phyloP scores from a whole-genome alignment of 2,888 invertebrate genomes.

The Dynastes hyllus region DNA sequence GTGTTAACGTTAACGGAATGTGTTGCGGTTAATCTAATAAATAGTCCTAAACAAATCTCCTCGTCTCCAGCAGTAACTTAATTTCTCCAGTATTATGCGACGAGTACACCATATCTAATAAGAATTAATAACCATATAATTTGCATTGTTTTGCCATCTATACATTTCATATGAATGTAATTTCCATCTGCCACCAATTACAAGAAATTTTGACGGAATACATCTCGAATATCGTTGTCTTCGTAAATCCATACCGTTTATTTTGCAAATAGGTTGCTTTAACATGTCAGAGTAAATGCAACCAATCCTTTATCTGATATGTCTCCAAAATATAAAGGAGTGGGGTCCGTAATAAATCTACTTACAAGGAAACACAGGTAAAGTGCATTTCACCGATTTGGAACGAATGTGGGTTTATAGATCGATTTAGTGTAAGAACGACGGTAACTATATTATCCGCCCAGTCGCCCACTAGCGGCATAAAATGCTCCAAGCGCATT shows the following conservation, averaged over 20 bases:
- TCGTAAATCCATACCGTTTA: not conserved
- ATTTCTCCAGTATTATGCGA: no score
- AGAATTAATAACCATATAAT: not conserved
- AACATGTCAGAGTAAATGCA: not conserved
- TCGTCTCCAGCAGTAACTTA: not conserved
- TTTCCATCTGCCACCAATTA: constrained; percentile 7
- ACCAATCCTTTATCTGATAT: not conserved
- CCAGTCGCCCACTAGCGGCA: no score
- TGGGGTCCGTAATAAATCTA: no score
- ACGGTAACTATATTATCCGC: no score
- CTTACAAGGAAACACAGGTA: no score
- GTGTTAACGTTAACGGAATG: not conserved
- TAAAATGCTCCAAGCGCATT: no score
- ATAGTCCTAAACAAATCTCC: constrained; percentile 12
- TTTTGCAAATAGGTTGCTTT: not conserved
- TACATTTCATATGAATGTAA: constrained; percentile 10
- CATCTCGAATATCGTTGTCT: not conserved
- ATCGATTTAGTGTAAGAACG: no score
- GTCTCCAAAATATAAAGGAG: no score
- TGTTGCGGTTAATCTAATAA: not conserved
- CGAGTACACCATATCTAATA: not conserved
- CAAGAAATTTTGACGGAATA: not conserved
- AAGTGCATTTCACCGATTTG: no score
- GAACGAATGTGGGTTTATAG: no score
- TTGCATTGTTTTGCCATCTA: not conserved